Conservation (phyloP, 2,888 invertebrate species). For the Bruchidius siliquastri region DNA sequence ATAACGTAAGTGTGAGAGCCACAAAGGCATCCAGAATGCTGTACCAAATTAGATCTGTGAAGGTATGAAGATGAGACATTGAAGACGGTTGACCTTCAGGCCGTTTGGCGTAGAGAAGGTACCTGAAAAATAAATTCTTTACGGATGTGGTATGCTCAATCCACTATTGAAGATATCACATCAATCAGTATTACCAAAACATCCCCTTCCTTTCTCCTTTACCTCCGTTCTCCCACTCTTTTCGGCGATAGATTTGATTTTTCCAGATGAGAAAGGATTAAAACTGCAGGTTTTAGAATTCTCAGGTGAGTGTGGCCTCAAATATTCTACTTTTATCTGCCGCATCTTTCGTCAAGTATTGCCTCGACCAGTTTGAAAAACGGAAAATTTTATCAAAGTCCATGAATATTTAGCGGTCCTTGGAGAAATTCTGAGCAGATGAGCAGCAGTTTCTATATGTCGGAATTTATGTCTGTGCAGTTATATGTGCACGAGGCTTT, state of each 20-base stretch:
- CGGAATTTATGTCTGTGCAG: neutral
- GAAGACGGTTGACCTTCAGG: slow-evolving; percentile 35
- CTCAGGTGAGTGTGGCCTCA: no score
- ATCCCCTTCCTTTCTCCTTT: no score
- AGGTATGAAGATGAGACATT: slow-evolving; percentile 35
- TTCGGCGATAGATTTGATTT: no score
- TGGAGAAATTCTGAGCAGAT: neutral
- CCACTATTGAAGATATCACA: no score
- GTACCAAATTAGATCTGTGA: slow-evolving; percentile 34
- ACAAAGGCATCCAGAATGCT: slow-evolving; percentile 28
- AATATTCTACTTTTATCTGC: no score
- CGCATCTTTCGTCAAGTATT: neutral
- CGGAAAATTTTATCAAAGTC: neutral
- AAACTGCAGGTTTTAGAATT: no score
- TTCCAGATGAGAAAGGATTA: no score
- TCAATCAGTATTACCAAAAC: no score
- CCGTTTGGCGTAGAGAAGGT: slow-evolving; percentile 37
- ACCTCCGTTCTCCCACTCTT: no score
- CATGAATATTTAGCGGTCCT: neutral
- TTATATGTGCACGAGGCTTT: neutral
- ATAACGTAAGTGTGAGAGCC: slow-evolving; percentile 32
- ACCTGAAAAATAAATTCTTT: slow-evolving; percentile 28
- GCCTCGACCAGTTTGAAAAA: neutral
- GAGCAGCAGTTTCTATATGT: neutral
- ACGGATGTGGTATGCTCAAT: no score